Percentiles rank a stretch among this genome's conserved stretches.
These are phyloP conservation scores for Hybognathus amarus DNA, from an alignment of 2,797 vertebrate genomes.

Conservation along the genomic window DNA sequence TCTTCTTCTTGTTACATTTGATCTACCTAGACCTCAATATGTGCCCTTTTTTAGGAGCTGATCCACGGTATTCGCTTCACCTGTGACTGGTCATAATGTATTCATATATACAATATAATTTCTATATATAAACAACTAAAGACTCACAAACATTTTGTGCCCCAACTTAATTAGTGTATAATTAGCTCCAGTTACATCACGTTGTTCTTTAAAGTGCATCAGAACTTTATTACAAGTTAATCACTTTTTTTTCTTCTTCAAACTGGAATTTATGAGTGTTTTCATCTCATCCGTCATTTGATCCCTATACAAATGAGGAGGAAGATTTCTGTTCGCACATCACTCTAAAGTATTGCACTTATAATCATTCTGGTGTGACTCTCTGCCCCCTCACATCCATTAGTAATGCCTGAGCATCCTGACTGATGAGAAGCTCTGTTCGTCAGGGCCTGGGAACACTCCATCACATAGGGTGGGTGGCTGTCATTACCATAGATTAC, in stretches of 20 bases:
- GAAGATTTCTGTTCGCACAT: constrained; percentile 41
- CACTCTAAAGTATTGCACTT: constrained; percentile 51
- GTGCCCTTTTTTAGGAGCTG: no score
- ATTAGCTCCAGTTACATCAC: not conserved
- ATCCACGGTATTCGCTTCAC: no score
- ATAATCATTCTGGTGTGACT: constrained; percentile 55
- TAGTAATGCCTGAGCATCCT: constrained; percentile 63
- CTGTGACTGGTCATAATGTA: no score
- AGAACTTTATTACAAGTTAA: constrained; percentile 30
- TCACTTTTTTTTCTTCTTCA: constrained; percentile 1
- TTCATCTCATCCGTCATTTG: constrained; percentile 8
- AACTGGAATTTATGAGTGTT: constrained; percentile 27
- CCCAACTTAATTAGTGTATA: constrained; percentile 7
- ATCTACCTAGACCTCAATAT: no score
- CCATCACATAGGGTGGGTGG: constrained; percentile 54
- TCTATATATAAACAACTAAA: no score
- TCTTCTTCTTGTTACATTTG: no score
- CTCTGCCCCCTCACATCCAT: constrained; percentile 57
- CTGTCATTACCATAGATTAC: constrained; percentile 63
- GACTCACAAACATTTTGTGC: not conserved
- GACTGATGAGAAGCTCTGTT: constrained; percentile 60
- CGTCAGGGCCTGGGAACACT: constrained; percentile 57
- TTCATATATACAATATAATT: no score
- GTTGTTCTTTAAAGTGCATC: constrained; percentile 22
- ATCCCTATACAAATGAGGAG: constrained; percentile 11